Percentiles rank a stretch among this genome's conserved stretches.
Conservation (phyloP, 35 echinoderm and acorn worm species). For the Ptychodera flava region DNA sequence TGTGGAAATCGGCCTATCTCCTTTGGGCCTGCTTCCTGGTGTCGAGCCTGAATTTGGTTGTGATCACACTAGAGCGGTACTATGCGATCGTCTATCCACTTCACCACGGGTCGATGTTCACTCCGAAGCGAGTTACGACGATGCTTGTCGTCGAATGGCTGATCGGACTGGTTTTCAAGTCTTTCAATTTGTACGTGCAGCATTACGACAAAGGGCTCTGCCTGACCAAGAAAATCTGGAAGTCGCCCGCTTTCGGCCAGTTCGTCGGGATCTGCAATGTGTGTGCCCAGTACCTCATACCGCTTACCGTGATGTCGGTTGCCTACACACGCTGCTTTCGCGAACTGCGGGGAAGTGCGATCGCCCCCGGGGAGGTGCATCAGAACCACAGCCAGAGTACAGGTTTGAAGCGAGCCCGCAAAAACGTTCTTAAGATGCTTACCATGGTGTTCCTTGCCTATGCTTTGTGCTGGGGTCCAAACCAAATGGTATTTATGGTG, state of each 20-base stretch:
- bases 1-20: slow-evolving; percentile 79
- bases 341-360: slow-evolving; percentile 16
- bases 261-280: not conserved
- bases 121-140: slow-evolving; percentile 34
- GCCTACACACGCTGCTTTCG: slow-evolving; percentile 41
- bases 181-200: slow-evolving; percentile 63
- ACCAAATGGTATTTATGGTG: slow-evolving; percentile 26
- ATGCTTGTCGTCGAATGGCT: slow-evolving; percentile 62
- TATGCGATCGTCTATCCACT: slow-evolving; percentile 60
- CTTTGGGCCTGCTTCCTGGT: slow-evolving; percentile 73
- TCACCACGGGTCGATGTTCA: slow-evolving; percentile 57
- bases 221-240: slow-evolving; percentile 10
- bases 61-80: slow-evolving; percentile 75
- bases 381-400: too few relatives aligned
- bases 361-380: slow-evolving; percentile 9
- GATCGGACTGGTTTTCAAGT: slow-evolving; percentile 56
- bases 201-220: slow-evolving; percentile 37
- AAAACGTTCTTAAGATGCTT: slow-evolving; percentile 33
- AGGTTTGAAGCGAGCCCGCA: slow-evolving; percentile 20
- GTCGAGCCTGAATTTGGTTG: slow-evolving; percentile 57
- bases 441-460: slow-evolving; percentile 15
- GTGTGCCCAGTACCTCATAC: slow-evolving; percentile 42
- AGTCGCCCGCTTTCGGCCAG: not conserved
- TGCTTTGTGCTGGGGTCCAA: slow-evolving; percentile 23
- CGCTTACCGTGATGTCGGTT: slow-evolving; percentile 39